These are phyloP conservation scores for Gnatocerus cornutus DNA, from an alignment of 2,888 invertebrate genomes.

Conservation along the genomic window DNA sequence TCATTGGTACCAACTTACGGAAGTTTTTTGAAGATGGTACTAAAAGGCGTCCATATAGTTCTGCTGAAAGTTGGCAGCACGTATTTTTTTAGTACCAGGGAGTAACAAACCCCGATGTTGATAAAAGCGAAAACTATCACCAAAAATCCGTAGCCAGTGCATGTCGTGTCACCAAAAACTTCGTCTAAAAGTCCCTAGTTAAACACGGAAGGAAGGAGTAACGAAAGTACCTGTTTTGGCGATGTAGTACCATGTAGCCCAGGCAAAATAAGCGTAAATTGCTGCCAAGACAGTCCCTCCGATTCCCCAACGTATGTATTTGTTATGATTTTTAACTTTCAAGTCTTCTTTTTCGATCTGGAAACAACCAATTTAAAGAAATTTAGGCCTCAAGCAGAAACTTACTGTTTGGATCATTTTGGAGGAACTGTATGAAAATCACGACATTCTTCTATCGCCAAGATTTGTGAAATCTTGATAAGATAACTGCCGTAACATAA, in stretches of 20 bases:
- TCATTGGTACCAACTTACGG: slow-evolving; percentile 62
- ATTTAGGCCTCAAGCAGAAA: no score
- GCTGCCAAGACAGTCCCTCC: slow-evolving; percentile 43
- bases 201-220: neutral
- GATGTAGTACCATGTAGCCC: slow-evolving; percentile 61
- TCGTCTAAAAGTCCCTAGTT: slow-evolving; percentile 45
- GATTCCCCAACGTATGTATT: neutral
- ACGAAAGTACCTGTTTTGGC: slow-evolving; percentile 13
- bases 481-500: no score
- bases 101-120: slow-evolving; percentile 79
- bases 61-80: slow-evolving; percentile 70
- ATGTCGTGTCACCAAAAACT: slow-evolving; percentile 65
- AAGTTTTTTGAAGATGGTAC: no score
- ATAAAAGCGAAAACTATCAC: slow-evolving; percentile 76
- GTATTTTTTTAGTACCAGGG: slow-evolving; percentile 75
- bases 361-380: no score
- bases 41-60: slow-evolving; percentile 66
- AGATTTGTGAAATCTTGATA: no score
- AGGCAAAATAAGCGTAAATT: slow-evolving; percentile 60
- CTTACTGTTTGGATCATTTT: no score
- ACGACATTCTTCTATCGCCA: no score
- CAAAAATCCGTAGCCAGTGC: slow-evolving; percentile 83
- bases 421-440: no score
- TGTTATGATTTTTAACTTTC: no score
- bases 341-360: no score